Evolutionary conservation across 2,888 invertebrate genomes (phyloP), one percentile per base, ranked within the genome.

Genomic region (Micoletzkya japonica): DNA sequence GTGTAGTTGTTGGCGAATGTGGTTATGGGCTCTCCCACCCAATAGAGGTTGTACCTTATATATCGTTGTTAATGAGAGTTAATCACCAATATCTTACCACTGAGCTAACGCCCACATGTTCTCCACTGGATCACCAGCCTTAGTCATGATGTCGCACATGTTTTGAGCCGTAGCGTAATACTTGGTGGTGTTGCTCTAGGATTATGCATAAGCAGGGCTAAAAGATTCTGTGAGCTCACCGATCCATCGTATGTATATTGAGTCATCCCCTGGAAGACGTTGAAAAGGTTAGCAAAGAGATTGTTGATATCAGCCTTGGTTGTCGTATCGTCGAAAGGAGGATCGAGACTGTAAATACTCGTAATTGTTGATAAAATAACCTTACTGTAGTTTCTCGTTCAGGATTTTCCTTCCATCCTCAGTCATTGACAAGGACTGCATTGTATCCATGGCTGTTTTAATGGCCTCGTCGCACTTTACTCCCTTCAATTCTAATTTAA

Each of bases 161-260:
- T 68, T 68, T 4, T 37, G 32, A 4, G 76, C 75, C 4, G 78
- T 81, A n/a, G 50, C 72, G 70, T 74, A 72, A 10, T 54, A 54
- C 50, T 77, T 72, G 0, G 78, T 78, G 32, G 71, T 70, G 44
- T 76, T 66, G 69, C 74, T 77, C 77, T 78, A 64, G 6, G 37
- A 54, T 2, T 20, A 37, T 66, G 10, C 10, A 49, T 28, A 63
- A 30, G 28, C 28, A 32, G 24, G 4, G 32, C 14, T 4, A 57
- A 52, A 24, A 54, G 24, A 44, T n/a, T n/a, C n/a, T n/a, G n/a
- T n/a, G n/a, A n/a, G n/a, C 72, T 39, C 63, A 81, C 82, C 74
- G 74, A 73, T 70, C 78, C 80, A 66, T 82, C 82, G 54, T 79
- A 82, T 4, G 82, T 81, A 67, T 82, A 82, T 56, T 82, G 82